These are phyloP conservation scores for Poecile atricapillus DNA, from an alignment of 2,113 vertebrate species.

Conservation along the genomic window DNA sequence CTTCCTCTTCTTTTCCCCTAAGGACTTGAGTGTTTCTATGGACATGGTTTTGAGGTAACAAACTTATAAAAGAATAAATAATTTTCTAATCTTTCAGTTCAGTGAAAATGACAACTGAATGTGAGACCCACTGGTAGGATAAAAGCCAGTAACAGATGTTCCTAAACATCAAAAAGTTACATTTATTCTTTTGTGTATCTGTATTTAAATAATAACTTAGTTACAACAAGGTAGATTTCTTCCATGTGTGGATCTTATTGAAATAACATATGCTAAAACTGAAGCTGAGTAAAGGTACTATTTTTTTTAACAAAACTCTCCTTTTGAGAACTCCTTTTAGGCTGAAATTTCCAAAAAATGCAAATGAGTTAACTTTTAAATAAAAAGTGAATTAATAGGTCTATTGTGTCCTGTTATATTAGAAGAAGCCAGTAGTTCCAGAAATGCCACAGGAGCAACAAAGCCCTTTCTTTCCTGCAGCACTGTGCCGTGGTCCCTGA, in stretches of 20 bases:
- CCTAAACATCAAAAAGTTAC: background rate
- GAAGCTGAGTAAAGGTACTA: background rate
- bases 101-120: background rate
- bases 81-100: background rate
- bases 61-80: background rate
- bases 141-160: background rate
- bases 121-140: background rate
- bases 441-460: background rate
- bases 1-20: background rate
- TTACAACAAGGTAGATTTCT: background rate
- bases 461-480: background rate
- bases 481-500: background rate
- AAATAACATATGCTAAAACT: background rate
- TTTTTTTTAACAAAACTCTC: background rate
- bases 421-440: background rate
- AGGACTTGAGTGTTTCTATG: background rate
- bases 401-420: background rate
- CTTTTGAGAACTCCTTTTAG: background rate
- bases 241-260: background rate
- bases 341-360: background rate
- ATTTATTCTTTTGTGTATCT: constrained; percentile 17
- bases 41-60: background rate
- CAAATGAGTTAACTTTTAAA: background rate
- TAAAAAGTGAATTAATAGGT: background rate
- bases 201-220: constrained; percentile 29